Conservation (phyloP, 2,113 vertebrate species). For the Microtus pennsylvanicus region DNA sequence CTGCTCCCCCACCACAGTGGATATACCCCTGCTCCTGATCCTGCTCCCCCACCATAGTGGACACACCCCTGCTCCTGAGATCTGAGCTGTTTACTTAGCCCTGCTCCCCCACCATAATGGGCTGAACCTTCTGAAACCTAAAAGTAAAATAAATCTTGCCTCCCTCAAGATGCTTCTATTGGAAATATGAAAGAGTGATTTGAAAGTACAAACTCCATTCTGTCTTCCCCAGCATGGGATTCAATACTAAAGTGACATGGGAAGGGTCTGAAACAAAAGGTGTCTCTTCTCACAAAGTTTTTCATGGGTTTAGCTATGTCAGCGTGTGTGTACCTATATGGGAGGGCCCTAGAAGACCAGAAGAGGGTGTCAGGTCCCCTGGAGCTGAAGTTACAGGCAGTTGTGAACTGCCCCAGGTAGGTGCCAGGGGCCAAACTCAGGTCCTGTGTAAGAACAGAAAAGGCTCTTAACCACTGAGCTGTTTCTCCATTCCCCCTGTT, state of each 20-base stretch:
- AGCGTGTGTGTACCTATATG: neutral
- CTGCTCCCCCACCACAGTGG: neutral
- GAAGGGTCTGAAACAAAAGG: neutral
- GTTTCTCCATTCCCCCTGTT: neutral
- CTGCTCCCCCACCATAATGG: neutral
- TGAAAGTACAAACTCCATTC: neutral
- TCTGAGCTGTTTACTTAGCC: neutral
- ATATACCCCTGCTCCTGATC: neutral
- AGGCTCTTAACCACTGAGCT: too few species aligned
- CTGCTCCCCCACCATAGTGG: neutral
- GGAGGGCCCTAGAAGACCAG: neutral
- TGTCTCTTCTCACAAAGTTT: neutral
- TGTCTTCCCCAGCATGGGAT: neutral
- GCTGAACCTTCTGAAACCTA: neutral
- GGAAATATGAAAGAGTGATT: neutral
- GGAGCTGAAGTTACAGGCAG: neutral
- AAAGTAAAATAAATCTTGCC: neutral
- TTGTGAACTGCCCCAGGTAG: neutral
- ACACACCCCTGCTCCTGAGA: neutral
- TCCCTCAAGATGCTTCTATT: neutral
- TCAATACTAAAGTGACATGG: neutral
- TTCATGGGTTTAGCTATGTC: neutral
- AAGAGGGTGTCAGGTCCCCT: neutral
- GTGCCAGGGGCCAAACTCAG: neutral
- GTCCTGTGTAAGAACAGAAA: neutral